These are phyloP conservation scores for Albula glossodonta DNA, from an alignment of 2,113 vertebrate genomes.

Conservation along the genomic window DNA sequence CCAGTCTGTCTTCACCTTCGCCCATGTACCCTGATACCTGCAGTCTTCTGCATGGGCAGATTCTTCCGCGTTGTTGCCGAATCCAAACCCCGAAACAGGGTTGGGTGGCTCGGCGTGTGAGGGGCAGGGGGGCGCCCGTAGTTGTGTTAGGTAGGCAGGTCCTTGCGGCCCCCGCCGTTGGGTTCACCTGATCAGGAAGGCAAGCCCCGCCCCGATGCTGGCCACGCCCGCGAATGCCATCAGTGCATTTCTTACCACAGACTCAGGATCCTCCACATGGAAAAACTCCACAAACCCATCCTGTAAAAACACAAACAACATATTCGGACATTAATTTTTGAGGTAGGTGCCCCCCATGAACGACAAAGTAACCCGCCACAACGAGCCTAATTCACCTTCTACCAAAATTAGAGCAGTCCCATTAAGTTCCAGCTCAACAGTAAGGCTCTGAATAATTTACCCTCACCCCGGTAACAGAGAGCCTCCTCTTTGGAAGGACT, in stretches of 20 bases:
- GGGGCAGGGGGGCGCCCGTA: too few relatives aligned
- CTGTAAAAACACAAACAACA: conserved; percentile 41
- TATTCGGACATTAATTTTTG: not conserved
- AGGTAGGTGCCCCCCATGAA: too few relatives aligned
- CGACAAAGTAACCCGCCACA: too few relatives aligned
- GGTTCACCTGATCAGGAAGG: conserved; percentile 16
- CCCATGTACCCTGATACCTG: too few relatives aligned
- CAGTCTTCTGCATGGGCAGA: too few relatives aligned
- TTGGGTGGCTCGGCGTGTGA: too few relatives aligned
- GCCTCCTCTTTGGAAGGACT: not conserved
- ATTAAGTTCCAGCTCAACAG: not conserved
- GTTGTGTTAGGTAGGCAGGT: not conserved
- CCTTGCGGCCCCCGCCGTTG: too few relatives aligned
- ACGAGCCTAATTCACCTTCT: too few relatives aligned
- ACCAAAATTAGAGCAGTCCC: too few relatives aligned
- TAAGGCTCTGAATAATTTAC: conserved; percentile 20
- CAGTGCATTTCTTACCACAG: conserved; percentile 70
- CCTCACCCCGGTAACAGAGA: not conserved
- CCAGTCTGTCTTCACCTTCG: too few relatives aligned
- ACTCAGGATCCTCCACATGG: conserved; percentile 73
- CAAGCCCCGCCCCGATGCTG: conserved; percentile 2
- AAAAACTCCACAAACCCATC: conserved; percentile 83
- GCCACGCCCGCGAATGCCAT: conserved; percentile 76
- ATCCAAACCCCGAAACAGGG: not conserved
- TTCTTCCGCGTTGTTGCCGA: not conserved